phyloP scores from a whole-genome alignment of 2,888 invertebrate species.

The Congeria kusceri region DNA sequence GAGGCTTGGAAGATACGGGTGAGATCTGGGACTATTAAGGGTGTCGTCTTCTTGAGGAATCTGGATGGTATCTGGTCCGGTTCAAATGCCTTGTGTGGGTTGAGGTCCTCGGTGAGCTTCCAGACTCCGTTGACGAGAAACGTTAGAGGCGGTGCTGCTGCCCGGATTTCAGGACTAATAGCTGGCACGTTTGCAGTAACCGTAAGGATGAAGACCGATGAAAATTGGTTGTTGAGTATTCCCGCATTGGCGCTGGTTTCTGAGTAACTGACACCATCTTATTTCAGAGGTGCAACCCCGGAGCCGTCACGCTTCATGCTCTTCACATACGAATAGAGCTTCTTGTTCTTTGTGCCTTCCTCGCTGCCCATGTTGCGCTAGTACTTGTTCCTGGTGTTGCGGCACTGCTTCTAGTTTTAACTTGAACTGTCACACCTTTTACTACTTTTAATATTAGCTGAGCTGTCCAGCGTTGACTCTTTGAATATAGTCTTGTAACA shows the following conservation, averaged over 20 bases:
- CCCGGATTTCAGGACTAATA: neutral
- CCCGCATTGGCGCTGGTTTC: slow-evolving; percentile 13
- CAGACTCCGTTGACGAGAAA: neutral
- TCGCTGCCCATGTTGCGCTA: neutral
- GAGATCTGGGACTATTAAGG: slow-evolving; percentile 35
- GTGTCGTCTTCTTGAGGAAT: slow-evolving; percentile 40
- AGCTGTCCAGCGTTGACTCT: no score
- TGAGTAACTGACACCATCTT: slow-evolving; percentile 11
- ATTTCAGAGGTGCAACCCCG: slow-evolving; percentile 16
- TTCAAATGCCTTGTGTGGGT: slow-evolving; percentile 46
- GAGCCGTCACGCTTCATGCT: slow-evolving; percentile 17
- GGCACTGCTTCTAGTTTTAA: neutral
- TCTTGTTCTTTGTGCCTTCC: slow-evolving; percentile 4
- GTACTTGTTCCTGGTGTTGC: neutral
- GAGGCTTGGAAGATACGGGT: slow-evolving; percentile 50
- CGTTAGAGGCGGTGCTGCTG: neutral
- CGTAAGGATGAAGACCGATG: slow-evolving; percentile 6
- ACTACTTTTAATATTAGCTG: no score
- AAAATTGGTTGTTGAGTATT: slow-evolving; percentile 15
- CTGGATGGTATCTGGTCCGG: slow-evolving; percentile 40
- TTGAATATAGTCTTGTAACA: no score
- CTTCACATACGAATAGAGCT: slow-evolving; percentile 9
- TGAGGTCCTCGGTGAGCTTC: slow-evolving; percentile 33
- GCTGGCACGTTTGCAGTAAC: neutral
- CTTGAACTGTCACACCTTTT: no score